phyloP scores from a whole-genome alignment of 2,113 vertebrate genomes.

The Microtus ochrogaster region DNA sequence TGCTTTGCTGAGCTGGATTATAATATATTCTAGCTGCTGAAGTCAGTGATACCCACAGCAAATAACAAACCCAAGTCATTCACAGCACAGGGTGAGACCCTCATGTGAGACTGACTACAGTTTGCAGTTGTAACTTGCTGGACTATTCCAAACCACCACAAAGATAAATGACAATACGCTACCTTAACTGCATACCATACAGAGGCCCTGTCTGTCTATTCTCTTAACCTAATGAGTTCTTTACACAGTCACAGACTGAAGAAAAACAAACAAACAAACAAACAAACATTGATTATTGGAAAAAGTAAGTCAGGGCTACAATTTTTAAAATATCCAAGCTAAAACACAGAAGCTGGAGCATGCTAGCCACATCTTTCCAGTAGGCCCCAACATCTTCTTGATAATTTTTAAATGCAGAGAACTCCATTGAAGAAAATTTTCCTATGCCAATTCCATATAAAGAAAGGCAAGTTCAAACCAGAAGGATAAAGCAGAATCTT shows the following conservation, averaged over 20 bases:
- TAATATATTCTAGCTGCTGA: neutral
- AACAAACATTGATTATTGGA: neutral
- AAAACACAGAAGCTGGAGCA: neutral
- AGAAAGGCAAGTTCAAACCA: neutral
- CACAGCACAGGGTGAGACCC: neutral
- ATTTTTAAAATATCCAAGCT: neutral
- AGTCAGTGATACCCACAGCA: neutral
- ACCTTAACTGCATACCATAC: neutral
- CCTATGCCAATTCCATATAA: neutral
- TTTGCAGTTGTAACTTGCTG: neutral
- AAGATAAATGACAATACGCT: slow-evolving; percentile 10
- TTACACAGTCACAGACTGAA: slow-evolving; percentile 23
- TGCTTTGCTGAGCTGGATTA: slow-evolving; percentile 24
- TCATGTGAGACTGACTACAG: neutral
- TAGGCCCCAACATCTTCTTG: neutral
- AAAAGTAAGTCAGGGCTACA: slow-evolving; percentile 31
- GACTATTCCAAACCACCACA: neutral
- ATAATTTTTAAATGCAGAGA: slow-evolving; percentile 44
- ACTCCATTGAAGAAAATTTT: slow-evolving; percentile 1
- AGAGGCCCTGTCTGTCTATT: neutral
- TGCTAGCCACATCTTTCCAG: neutral
- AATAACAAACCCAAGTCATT: slow-evolving; percentile 22
- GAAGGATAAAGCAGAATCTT: neutral
- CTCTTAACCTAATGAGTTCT: neutral
- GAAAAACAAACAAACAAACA: neutral